Conservation (phyloP, 2,797 vertebrate species). For the Poecilia picta region DNA sequence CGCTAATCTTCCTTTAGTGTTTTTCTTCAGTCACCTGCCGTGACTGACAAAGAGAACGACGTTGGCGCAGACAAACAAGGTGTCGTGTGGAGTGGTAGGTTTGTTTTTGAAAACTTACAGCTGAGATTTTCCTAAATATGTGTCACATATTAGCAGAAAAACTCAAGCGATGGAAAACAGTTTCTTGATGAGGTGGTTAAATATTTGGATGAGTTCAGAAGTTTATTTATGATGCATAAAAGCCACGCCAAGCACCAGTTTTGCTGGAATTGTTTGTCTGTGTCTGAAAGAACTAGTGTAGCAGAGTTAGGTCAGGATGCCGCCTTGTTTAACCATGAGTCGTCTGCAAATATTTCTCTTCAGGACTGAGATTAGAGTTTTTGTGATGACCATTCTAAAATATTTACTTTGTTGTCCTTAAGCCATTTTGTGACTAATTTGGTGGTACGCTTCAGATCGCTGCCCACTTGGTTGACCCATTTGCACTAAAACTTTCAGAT, state of each 20-base stretch:
- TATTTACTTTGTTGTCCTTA: background rate
- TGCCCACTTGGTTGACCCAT: background rate
- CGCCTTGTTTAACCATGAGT: background rate
- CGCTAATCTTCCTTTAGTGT: conserved; percentile 64
- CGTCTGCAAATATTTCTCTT: background rate
- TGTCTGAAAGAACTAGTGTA: background rate
- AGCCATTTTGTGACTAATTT: background rate
- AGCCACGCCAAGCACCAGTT: background rate
- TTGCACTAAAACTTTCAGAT: background rate
- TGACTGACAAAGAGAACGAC: conserved; percentile 24
- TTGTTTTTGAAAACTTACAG: conserved; percentile 33
- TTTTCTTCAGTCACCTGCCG: conserved; percentile 53
- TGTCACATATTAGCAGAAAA: conserved; percentile 4
- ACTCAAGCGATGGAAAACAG: background rate
- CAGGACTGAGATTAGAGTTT: background rate
- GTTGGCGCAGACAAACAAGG: conserved; percentile 14
- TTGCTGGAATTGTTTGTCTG: background rate
- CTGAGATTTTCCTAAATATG: conserved; percentile 25
- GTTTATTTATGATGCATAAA: background rate
- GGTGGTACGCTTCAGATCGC: background rate
- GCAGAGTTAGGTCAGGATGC: background rate
- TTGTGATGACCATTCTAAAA: background rate
- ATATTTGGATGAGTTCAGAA: conserved; percentile 3
- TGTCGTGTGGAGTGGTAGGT: conserved; percentile 2
- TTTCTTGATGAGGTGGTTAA: conserved; percentile 10